Conservation (phyloP, 2,888 invertebrate genomes). For the Pheosia gnoma region DNA sequence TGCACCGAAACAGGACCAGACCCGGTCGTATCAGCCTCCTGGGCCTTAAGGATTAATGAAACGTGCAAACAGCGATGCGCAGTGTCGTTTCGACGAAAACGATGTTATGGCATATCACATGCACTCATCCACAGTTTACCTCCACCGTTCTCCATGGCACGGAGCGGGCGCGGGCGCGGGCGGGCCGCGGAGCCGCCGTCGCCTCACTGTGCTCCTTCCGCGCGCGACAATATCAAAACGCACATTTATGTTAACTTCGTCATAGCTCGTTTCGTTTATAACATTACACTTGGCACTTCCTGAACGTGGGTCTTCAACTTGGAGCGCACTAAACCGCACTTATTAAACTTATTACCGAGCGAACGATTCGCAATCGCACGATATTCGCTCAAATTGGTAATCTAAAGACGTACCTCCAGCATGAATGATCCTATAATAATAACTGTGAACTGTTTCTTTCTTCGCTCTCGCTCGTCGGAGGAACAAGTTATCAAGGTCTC, state of each 20-base stretch:
- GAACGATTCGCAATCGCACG: slow-evolving; percentile 58
- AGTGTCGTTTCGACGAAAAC: slow-evolving; percentile 57
- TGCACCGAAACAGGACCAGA: slow-evolving; percentile 43
- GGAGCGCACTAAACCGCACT: slow-evolving; percentile 70
- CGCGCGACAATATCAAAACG: slow-evolving; percentile 65
- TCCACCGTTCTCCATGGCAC: slow-evolving; percentile 80
- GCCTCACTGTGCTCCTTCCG: slow-evolving; percentile 70
- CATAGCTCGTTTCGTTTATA: slow-evolving; percentile 58
- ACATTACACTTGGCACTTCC: slow-evolving; percentile 60
- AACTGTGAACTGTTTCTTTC: slow-evolving; percentile 70
- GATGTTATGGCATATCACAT: slow-evolving; percentile 60
- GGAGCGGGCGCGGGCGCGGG: slow-evolving; percentile 60
- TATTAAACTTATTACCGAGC: slow-evolving; percentile 47
- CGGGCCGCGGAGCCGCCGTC: slow-evolving; percentile 63
- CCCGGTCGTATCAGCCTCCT: slow-evolving; percentile 43
- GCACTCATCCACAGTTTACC: slow-evolving; percentile 75
- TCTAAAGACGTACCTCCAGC: slow-evolving; percentile 83
- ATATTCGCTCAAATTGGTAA: slow-evolving; percentile 69
- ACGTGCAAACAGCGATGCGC: slow-evolving; percentile 67
- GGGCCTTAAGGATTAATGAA: slow-evolving; percentile 31
- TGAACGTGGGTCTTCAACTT: slow-evolving; percentile 57
- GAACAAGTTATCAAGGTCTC: slow-evolving; percentile 84
- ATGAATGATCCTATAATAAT: slow-evolving; percentile 81
- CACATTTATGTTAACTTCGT: slow-evolving; percentile 72
- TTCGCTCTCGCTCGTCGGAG: slow-evolving; percentile 77